These are phyloP conservation scores for Dynastes tityus DNA, from an alignment of 2,888 invertebrate species.

Conservation along the genomic window DNA sequence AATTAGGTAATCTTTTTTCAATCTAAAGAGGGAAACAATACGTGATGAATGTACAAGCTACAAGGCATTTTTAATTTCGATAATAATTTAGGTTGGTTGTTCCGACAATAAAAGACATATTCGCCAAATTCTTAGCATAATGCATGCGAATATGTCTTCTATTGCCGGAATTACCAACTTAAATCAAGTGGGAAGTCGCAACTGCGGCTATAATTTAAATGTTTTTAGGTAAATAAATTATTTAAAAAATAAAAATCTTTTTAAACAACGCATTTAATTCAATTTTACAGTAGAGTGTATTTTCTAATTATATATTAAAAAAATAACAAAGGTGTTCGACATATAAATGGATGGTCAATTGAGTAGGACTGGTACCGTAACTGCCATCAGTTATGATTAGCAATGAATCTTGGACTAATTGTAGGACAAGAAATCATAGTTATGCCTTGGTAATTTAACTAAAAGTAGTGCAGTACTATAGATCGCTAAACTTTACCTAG, in stretches of 20 bases:
- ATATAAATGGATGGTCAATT: slow-evolving; percentile 38
- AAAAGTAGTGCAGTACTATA: not conserved
- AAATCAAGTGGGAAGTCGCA: no score
- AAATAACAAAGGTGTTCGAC: slow-evolving; percentile 33
- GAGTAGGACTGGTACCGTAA: slow-evolving; percentile 21
- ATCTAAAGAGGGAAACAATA: no score
- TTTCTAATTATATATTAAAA: slow-evolving; percentile 23
- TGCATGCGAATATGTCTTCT: no score
- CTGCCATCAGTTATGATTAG: not conserved
- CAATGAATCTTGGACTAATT: not conserved
- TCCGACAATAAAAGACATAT: no score
- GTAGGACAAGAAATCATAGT: not conserved
- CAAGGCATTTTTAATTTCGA: no score
- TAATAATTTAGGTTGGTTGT: no score
- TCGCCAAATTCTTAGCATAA: no score
- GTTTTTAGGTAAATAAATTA: no score
- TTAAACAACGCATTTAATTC: slow-evolving; percentile 46
- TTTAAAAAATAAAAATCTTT: slow-evolving; percentile 11
- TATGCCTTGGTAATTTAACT: not conserved
- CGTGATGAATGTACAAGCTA: no score
- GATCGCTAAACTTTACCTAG: not conserved
- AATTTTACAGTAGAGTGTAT: slow-evolving; percentile 32
- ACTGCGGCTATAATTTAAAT: no score
- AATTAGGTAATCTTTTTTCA: no score
- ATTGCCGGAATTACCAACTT: no score